A percentile compares a stretch with the other conserved stretches of the same genome.
Conservation (phyloP, 2,888 invertebrate genomes). For the Dryobotodes eremita region DNA sequence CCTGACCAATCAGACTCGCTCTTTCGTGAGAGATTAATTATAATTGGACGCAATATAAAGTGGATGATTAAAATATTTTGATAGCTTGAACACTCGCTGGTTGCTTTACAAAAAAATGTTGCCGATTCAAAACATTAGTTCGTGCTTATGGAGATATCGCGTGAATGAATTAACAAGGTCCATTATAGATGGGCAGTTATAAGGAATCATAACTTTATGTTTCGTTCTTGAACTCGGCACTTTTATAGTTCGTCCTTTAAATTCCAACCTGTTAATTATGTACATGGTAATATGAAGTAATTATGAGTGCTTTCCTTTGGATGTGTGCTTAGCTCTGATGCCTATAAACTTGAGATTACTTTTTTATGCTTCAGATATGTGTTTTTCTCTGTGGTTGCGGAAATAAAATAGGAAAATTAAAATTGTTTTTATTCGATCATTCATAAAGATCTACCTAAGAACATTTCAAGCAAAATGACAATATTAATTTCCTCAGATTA, state of each 20-base stretch:
- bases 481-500: background rate
- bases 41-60: constrained; percentile 84
- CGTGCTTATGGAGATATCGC: constrained; percentile 76
- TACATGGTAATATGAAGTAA: constrained; percentile 14
- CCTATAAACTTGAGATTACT: background rate
- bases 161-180: constrained; percentile 70
- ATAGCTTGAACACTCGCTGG: constrained; percentile 69
- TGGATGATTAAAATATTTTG: constrained; percentile 84
- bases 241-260: constrained; percentile 49
- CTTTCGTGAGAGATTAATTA: constrained; percentile 88
- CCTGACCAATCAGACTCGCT: constrained; percentile 77
- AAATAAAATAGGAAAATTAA: background rate
- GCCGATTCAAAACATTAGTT: constrained; percentile 73
- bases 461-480: background rate
- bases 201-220: constrained; percentile 59
- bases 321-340: constrained; percentile 7
- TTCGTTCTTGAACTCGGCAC: constrained; percentile 51
- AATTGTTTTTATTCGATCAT: background rate
- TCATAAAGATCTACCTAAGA: background rate
- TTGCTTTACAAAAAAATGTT: constrained; percentile 69
- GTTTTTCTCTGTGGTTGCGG: background rate
- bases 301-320: constrained; percentile 10
- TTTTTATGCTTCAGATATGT: background rate
- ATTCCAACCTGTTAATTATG: constrained; percentile 29
- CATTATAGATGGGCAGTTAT: constrained; percentile 67